A percentile compares a stretch with the other conserved stretches of the same genome.
These are phyloP conservation scores for Sphecodes monilicornis DNA, from an alignment of 2,888 invertebrate genomes.

Conservation along the genomic window DNA sequence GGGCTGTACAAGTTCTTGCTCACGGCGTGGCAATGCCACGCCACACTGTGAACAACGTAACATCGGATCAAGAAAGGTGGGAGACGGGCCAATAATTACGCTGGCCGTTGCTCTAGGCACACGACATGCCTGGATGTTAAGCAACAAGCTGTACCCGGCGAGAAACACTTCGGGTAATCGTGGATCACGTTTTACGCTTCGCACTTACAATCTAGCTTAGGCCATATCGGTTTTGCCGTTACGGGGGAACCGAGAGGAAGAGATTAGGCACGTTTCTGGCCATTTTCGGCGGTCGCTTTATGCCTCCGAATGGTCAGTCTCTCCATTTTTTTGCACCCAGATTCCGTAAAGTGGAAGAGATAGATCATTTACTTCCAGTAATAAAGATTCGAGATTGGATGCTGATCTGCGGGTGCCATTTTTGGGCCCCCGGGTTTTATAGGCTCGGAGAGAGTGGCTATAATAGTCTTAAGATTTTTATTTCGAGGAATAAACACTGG, in stretches of 20 bases:
- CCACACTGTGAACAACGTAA: conserved; percentile 50
- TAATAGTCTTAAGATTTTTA: background rate
- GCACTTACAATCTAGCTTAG: background rate
- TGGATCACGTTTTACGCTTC: conserved; percentile 57
- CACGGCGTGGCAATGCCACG: conserved; percentile 23
- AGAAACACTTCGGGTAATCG: conserved; percentile 54
- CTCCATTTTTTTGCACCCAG: background rate
- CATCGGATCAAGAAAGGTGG: conserved; percentile 48
- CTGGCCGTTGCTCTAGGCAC: conserved; percentile 70
- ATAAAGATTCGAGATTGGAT: background rate
- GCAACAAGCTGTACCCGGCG: conserved; percentile 65
- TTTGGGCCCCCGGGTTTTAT: background rate
- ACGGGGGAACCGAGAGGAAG: background rate
- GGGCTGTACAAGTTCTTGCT: conserved; percentile 9
- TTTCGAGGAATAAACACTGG: background rate
- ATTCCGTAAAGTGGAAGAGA: background rate
- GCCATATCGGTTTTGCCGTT: background rate
- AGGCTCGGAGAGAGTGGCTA: background rate
- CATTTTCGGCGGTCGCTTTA: background rate
- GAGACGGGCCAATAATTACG: conserved; percentile 71
- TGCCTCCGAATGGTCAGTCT: background rate
- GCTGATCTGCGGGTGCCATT: background rate
- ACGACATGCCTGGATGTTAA: conserved; percentile 67
- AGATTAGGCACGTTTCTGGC: background rate
- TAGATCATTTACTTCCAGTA: background rate